Evolutionary conservation across 92 coral and sea anemone genomes (phyloP), one percentile per base, ranked within the genome.

Genomic region (Epizoanthus scotinus): DNA sequence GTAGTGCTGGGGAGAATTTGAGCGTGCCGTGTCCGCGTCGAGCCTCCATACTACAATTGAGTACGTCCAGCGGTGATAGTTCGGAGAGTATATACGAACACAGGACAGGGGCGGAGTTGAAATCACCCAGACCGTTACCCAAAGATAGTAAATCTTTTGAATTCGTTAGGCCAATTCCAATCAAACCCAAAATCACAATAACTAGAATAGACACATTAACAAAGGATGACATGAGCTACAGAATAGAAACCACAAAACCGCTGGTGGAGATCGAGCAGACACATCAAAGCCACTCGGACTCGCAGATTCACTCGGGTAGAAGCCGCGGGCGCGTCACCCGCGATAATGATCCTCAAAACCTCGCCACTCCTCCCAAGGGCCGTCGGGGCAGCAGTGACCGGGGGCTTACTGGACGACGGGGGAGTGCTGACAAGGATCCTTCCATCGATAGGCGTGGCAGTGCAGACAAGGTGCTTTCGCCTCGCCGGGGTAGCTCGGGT

Each of bases 101-200:
- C 62, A 90, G 86, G 78, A 83, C 87, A 80, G 77, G 92, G 40
- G 56, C 90, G 13, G 90, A 86, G 53, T 87, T 87, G 20, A 93
- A 89, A 74, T 87, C 97, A 13, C 97, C 97, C 15, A 86, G 89
- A 62, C 67, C 83, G 52, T 78, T 90, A 62, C 91, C 92, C 18
- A 82, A 84, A 24, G 93, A 91, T 70, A 90, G 94, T 89, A 93
- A 87, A 85, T 93, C 94, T 58, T 93, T 93, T 84, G 97, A 93
- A 90, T 93, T 93, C 86, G 97, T 93, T 34, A 89, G 97, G 64
- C 97, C 97, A n/a, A 93, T 93, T 73, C 97, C 97, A 5, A 93
- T 93, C 15, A 93, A 93, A 67, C 97, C 97, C 0, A 86, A 87
- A 18, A 93, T 93, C 57, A 93, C 94, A 28, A 93, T 93, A 38